These are phyloP conservation scores for Pionites leucogaster DNA, from an alignment of 2,113 vertebrate species.

Conservation along the genomic window DNA sequence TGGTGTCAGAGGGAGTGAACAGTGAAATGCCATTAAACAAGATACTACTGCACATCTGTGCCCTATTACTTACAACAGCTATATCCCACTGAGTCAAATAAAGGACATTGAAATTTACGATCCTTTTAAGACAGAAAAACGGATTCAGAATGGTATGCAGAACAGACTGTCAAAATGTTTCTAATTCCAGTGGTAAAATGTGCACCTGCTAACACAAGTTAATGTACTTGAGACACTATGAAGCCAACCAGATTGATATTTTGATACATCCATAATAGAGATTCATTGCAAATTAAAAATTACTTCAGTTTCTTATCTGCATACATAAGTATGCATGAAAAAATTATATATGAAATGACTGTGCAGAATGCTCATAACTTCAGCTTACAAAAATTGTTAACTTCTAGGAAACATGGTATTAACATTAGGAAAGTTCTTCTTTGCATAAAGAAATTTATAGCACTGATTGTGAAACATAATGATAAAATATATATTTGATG, in stretches of 20 bases:
- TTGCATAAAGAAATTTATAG: constrained; percentile 80
- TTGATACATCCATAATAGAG: constrained; percentile 69
- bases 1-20: constrained; percentile 78
- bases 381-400: constrained; percentile 69
- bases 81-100: constrained; percentile 80
- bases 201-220: constrained; percentile 80
- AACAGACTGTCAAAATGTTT: constrained; percentile 78
- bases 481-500: constrained; percentile 80
- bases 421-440: constrained; percentile 76
- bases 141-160: constrained; percentile 78
- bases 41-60: constrained; percentile 81
- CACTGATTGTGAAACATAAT: constrained; percentile 81
- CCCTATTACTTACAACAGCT: constrained; percentile 80
- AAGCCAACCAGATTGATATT: constrained; percentile 72
- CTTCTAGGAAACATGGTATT: constrained; percentile 75
- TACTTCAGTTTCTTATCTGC: constrained; percentile 66
- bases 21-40: constrained; percentile 81
- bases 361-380: constrained; percentile 70
- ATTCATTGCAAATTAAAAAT: constrained; percentile 73
- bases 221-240: constrained; percentile 70
- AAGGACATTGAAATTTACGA: constrained; percentile 79
- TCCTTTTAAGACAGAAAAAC: constrained; percentile 79
- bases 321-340: constrained; percentile 64
- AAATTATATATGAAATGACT: constrained; percentile 62
- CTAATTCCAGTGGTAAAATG: constrained; percentile 74